Conservation (phyloP, 1,140 invertebrate genomes). For the Galendromus occidentalis region DNA sequence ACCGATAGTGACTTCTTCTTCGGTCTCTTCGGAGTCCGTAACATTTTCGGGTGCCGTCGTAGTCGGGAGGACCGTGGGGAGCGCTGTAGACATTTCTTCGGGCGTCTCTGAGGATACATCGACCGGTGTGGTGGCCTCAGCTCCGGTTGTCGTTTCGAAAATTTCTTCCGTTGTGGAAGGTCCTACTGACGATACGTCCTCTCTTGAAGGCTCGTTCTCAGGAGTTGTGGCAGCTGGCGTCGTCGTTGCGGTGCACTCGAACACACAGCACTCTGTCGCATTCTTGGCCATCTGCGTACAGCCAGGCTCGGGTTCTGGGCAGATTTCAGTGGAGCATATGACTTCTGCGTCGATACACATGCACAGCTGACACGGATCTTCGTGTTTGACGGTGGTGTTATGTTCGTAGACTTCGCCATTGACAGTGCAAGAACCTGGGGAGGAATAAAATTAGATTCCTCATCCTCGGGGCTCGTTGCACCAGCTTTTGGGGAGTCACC, state of each 20-base stretch:
- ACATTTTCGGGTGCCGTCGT: background rate
- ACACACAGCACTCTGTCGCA: background rate
- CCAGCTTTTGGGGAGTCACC: background rate
- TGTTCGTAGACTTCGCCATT: background rate
- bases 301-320: slow-evolving; percentile 16
- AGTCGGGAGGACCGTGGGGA: background rate
- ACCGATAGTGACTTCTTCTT: background rate
- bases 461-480: background rate
- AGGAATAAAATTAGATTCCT: background rate
- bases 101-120: background rate
- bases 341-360: slow-evolving; percentile 19
- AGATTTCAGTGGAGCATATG: slow-evolving; percentile 18
- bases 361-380: slow-evolving; percentile 16
- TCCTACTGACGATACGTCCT: background rate
- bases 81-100: background rate
- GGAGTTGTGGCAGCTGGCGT: background rate
- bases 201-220: background rate
- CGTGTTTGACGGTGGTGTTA: background rate
- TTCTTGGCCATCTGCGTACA: slow-evolving; percentile 11
- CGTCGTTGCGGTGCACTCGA: background rate
- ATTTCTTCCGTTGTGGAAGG: background rate
- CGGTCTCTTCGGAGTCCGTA: background rate
- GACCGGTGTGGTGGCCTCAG: background rate
- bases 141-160: background rate
- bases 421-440: background rate